phyloP scores from a whole-genome alignment of 1,140 invertebrate species.

The Ceratina australensis region DNA sequence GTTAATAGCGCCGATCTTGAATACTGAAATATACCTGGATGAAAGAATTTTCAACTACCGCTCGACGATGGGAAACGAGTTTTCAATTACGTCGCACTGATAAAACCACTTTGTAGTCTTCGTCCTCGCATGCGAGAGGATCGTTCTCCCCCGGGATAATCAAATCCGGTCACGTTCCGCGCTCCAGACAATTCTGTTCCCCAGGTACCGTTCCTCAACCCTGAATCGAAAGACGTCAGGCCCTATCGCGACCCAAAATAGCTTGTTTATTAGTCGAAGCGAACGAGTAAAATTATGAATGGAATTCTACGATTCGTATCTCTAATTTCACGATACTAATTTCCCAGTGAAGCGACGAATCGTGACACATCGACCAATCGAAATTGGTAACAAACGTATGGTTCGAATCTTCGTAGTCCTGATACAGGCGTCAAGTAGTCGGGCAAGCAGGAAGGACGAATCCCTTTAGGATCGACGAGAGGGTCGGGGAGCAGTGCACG shows the following conservation, averaged over 20 bases:
- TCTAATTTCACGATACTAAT: no score
- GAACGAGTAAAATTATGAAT: no score
- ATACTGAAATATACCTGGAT: not conserved
- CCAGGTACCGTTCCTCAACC: not conserved
- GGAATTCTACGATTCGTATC: no score
- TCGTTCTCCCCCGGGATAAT: not conserved
- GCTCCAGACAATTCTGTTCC: not conserved
- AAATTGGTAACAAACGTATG: no score
- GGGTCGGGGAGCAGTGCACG: constrained; percentile 22
- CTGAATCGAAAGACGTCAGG: not conserved
- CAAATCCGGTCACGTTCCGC: not conserved
- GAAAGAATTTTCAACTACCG: not conserved
- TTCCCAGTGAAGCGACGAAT: no score
- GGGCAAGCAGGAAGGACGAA: constrained; percentile 47
- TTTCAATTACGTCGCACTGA: not conserved
- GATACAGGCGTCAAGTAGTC: constrained; percentile 32
- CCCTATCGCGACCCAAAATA: not conserved
- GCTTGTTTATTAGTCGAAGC: no score
- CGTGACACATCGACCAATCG: no score
- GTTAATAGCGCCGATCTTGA: no score
- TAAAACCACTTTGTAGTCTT: not conserved
- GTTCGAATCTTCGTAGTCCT: no score
- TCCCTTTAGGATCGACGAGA: constrained; percentile 56
- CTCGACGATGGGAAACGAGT: not conserved
- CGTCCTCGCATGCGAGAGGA: not conserved